Evolutionary conservation across 2,113 vertebrate species (phyloP), one percentile per base, ranked within the genome.

Genomic region (Rhynchomys soricoides): DNA sequence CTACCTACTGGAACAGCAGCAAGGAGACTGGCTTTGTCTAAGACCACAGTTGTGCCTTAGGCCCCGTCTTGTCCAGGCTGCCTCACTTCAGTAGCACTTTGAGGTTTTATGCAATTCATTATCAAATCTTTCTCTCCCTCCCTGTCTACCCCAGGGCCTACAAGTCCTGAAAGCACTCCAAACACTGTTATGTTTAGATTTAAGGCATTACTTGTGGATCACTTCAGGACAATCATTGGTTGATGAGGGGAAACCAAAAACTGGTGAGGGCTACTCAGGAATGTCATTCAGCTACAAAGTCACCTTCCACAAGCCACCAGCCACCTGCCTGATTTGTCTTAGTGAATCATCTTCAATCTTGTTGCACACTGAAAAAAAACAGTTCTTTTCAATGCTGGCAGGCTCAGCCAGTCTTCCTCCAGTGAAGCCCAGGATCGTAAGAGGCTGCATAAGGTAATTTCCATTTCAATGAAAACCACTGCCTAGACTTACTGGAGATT

Each of bases 161-260:
- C 40, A 89, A 92, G 62, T 82, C 73, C 62, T 31, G 62, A 95
- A 88, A 91, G 82, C 95, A 73, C 90, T 89, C 66, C 55, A 91
- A 85, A 93, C 37, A 45, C 37, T 77, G 73, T 94, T 92, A 94
- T 92, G 96, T 97, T 94, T 74, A 92, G 68, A 90, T 79, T 88
- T 34, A 95, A 95, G 83, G 43, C 34, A 87, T 40, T 75, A 71
- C 22, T 89, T 81, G 89, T 50, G 88, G 92, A 74, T 73, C 66
- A 7, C 77, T 94, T 96, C 26, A 74, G 78, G 78, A 70, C 62
- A 3, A 52, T 89, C 83, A 91, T 34, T 91, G 22, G 48, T 91
- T 19, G 55, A 12, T 26, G 31, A 90, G 43, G 19, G 29, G 79
- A 78, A 59, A 86, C 40, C n/a, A 15, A 78, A 89, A 93, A 59